Evolutionary conservation across 1,140 invertebrate species (phyloP), one percentile per base, ranked within the genome.

Genomic region (Danaus plexippus): DNA sequence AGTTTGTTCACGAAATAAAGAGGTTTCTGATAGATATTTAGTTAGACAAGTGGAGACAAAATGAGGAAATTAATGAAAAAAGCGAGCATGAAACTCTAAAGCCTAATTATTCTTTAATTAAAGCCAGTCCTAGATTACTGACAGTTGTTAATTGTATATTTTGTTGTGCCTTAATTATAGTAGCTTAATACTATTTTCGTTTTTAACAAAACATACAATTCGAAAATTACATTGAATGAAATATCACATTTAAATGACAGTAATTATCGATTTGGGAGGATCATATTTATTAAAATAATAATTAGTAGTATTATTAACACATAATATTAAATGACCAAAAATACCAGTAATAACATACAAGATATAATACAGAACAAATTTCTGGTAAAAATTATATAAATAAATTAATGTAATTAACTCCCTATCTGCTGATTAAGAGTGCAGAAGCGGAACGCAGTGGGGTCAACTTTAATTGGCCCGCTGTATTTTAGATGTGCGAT

Each of bases 381-480:
- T 47, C 43, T 45, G 11, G 18, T 45, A 32, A 11, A 22, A 45
- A 9, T 45, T 18, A 78, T 73, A 81, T 78, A 81, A 78, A 68
- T 59, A 69, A 70, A 75, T 74, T 69, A 75, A 72, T 80, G 80
- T 83, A 83, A 81, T 80, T 80, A 83, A 75, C 66, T 69, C 61
- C 80, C 69, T 80, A 80, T 83, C 77, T 77, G 67, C 73, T 83
- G 77, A 83, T 83, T 83, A 83, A 82, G 79, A 78, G 77, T 79
- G 69, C 76, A 77, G 69, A 73, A 75, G 70, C 72, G 75, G 71
- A 79, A 80, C 75, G 67, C 53, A 70, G 69, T 66, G 61, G 75
- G 79, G 79, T 82, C 75, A 82, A 77, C 73, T 78, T 78, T 83
- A 83, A 80, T 83, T 83, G 80, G 77, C 69, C 68, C 54, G 54